These are phyloP conservation scores for Pycnonotus jocosus DNA, from an alignment of 2,113 vertebrate genomes.

Conservation along the genomic window DNA sequence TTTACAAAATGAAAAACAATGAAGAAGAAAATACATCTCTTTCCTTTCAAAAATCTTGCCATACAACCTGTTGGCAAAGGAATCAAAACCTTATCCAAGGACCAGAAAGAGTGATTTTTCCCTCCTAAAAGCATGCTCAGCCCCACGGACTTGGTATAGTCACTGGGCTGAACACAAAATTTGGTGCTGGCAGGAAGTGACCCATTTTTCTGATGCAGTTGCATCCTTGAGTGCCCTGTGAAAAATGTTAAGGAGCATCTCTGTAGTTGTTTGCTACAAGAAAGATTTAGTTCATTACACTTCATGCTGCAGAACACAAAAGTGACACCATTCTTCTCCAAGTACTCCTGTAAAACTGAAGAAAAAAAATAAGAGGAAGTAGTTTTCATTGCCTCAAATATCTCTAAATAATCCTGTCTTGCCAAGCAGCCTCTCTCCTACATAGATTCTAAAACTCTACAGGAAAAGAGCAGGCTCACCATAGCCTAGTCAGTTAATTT, in stretches of 20 bases:
- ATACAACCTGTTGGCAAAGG: neutral
- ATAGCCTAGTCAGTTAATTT: neutral
- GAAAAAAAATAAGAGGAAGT: neutral
- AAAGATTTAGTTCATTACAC: neutral
- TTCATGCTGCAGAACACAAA: neutral
- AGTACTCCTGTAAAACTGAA: neutral
- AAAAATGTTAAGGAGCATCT: neutral
- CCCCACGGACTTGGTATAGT: accelerated
- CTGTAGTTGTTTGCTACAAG: neutral
- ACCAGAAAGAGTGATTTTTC: neutral
- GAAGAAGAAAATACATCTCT: neutral
- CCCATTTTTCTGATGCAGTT: neutral
- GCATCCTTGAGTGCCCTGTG: neutral
- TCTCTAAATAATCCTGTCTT: neutral
- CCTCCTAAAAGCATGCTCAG: neutral
- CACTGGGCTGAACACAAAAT: neutral
- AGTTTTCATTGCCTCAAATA: neutral
- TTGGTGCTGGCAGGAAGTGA: neutral
- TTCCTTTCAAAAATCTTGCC: neutral
- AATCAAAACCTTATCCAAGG: neutral
- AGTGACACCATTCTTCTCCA: neutral
- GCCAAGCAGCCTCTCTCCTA: neutral
- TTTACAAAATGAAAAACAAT: neutral
- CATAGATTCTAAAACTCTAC: neutral
- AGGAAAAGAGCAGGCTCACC: neutral